phyloP scores from a whole-genome alignment of 2,797 vertebrate genomes.

The Acrocephalus scirpaceus region DNA sequence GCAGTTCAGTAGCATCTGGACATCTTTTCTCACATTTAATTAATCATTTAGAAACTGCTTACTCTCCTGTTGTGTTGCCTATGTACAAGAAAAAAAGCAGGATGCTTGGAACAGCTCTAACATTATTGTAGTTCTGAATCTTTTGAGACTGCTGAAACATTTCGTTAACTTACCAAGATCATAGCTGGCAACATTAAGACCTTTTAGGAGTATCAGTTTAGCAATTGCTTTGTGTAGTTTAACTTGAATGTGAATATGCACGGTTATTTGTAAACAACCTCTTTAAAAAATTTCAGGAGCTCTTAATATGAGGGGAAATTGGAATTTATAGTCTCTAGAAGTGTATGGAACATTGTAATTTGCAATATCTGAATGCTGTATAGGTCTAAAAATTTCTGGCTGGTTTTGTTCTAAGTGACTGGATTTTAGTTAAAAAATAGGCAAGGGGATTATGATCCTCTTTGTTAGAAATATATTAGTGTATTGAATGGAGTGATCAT shows the following conservation, averaged over 20 bases:
- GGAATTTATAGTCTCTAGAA: neutral
- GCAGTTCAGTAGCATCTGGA: neutral
- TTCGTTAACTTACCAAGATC: neutral
- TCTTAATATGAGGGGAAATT: neutral
- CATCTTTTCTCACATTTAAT: neutral
- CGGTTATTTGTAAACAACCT: neutral
- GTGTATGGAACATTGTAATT: neutral
- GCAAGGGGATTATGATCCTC: fast-evolving
- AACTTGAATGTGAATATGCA: neutral
- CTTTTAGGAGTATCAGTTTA: neutral
- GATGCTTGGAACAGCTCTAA: neutral
- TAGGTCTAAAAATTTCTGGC: neutral
- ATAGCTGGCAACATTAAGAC: neutral
- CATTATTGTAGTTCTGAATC: neutral
- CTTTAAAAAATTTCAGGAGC: neutral
- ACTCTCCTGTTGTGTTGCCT: neutral
- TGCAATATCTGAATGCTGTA: neutral
- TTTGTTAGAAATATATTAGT: neutral
- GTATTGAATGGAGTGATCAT: neutral
- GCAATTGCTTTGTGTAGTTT: neutral
- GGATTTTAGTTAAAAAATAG: fast-evolving
- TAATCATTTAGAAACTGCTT: neutral
- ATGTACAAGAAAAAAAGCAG: neutral
- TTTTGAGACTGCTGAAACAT: neutral
- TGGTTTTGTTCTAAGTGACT: neutral